Evolutionary conservation across 2,113 vertebrate genomes (phyloP), one percentile per base, ranked within the genome.

Genomic region (Todiramphus saurophagus): DNA sequence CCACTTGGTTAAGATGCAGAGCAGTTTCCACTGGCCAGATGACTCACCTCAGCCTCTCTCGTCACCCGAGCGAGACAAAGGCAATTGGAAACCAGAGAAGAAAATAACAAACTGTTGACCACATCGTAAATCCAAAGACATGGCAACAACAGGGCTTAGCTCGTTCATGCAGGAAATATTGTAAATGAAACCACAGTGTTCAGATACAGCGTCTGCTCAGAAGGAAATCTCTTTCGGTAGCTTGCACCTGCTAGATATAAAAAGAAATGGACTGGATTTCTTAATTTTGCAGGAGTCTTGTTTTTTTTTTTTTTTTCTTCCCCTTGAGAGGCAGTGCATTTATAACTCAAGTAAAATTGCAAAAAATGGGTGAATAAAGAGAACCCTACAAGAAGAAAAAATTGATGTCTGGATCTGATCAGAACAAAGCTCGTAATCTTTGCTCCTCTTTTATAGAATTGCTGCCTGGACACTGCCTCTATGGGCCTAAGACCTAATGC

Each of bases 21-120:
- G 93, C 75, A 19, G 50, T 50, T 76, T 64, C 80, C 93, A 33
- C 39, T 7, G 87, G 76, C 51, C 63, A 68, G 60, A 9, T 8
- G 92, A 68, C 72, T 96, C 95, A 76, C 81, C 85, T 92, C 73
- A n/a, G 93, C 89, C 90, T 46, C 70, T 37, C 83, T 28, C 2
- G 0, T 41, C 72, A 81, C 81, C 93, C 7, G 15, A 84, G 88
- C 3, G 14, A 89, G 74, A 64, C 92, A 89, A 89, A 95, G 90
- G 82, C 66, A 50, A 73, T 44, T 24, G 87, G 78, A 70, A 94
- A 69, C 56, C 87, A 70, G 78, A 55, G 85, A 55, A 66, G 95
- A 80, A 73, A 94, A 94, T 60, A 95, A 92, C 94, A 92, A 93
- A 94, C 83, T 81, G 72, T 88, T 95, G 96, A 77, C 81, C 89